Evolutionary conservation across 2,113 vertebrate species (phyloP).

Genomic region (Nansenia antarctica): DNA sequence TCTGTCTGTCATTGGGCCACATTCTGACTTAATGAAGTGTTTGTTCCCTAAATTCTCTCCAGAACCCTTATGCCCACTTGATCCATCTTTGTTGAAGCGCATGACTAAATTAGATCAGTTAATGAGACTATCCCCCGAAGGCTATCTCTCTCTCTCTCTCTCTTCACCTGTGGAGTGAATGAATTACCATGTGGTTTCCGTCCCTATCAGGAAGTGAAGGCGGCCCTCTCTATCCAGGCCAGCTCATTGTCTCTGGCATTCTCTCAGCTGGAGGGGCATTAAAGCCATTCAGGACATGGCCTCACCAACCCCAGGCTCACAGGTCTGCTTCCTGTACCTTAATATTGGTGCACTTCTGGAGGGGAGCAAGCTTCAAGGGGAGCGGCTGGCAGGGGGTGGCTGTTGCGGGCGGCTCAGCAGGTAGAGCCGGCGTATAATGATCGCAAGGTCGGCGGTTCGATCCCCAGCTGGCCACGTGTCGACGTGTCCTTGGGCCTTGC

Average conservation of each 20-base stretch:
- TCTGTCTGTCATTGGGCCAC: slow-evolving; percentile 10
- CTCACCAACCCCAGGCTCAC: no score
- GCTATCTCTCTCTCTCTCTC: not conserved
- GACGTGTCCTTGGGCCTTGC: no score
- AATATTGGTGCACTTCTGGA: no score
- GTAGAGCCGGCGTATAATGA: no score
- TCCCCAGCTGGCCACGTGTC: no score
- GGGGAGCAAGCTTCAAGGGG: no score
- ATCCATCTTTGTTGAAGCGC: slow-evolving; percentile 26
- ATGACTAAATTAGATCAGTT: slow-evolving; percentile 48
- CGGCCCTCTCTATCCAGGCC: not conserved
- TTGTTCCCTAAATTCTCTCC: slow-evolving; percentile 30
- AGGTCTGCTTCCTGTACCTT: no score
- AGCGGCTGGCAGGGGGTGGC: no score
- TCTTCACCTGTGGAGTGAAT: slow-evolving; percentile 28
- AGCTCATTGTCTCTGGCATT: not conserved
- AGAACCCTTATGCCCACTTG: slow-evolving; percentile 15
- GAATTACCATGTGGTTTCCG: slow-evolving; percentile 25
- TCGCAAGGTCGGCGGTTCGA: no score
- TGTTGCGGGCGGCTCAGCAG: no score
- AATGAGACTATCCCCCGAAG: slow-evolving; percentile 50
- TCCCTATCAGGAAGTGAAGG: slow-evolving; percentile 7
- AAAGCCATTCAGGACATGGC: not conserved
- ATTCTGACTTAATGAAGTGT: slow-evolving; percentile 29
- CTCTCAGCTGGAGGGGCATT: slow-evolving; percentile 12